phyloP scores from a whole-genome alignment of 2,888 invertebrate genomes.

The Dorcus parallelipipedus region DNA sequence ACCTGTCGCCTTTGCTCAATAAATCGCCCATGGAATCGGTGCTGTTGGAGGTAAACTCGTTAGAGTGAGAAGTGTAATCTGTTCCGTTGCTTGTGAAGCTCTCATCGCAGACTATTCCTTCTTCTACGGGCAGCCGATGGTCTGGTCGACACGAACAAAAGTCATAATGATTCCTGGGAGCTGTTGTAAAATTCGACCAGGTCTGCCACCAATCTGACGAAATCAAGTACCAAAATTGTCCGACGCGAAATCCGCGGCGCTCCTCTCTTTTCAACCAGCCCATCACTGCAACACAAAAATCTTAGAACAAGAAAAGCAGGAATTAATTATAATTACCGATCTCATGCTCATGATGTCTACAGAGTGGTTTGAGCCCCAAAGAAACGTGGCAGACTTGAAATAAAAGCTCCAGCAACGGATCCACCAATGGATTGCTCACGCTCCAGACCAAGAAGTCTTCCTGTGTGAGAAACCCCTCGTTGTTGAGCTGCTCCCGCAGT shows the following conservation, averaged over 20 bases:
- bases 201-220: conserved; percentile 82
- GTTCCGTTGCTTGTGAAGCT: conserved; percentile 60
- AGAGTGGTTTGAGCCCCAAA: conserved; percentile 77
- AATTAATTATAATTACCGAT: conserved; percentile 52
- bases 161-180: conserved; percentile 40
- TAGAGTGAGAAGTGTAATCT: conserved; percentile 43
- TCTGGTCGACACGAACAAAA: conserved; percentile 50
- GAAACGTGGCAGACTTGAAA: conserved; percentile 85
- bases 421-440: conserved; percentile 60
- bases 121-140: conserved; percentile 52
- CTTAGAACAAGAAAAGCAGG: too few relatives aligned
- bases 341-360: conserved; percentile 76
- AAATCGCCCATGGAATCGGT: conserved; percentile 65
- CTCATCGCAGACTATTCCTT: conserved; percentile 66
- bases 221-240: conserved; percentile 88
- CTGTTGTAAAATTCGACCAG: conserved; percentile 71
- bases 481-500: conserved; percentile 48
- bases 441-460: conserved; percentile 91
- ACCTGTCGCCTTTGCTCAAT: conserved; percentile 55
- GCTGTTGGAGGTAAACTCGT: conserved; percentile 47
- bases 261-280: conserved; percentile 81
- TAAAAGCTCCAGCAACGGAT: conserved; percentile 67
- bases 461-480: conserved; percentile 54
- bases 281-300: conserved; percentile 52
- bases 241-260: conserved; percentile 69